Base-by-base conservation (phyloP, 2,888 invertebrate species). In the Pseudeuparius sepicola region DNA sequence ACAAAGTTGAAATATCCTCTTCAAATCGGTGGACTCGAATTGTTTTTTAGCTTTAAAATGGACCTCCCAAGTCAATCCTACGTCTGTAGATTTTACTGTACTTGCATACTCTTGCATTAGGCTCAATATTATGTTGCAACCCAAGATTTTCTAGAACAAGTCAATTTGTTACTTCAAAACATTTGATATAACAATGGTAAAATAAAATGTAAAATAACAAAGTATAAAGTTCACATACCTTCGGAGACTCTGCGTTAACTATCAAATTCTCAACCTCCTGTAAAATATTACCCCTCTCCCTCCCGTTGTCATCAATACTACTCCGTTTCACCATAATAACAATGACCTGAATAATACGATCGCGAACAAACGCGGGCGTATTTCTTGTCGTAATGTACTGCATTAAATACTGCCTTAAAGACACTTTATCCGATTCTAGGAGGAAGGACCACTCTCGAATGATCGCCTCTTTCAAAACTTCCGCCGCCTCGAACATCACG, bases 51-150 rank as follows among this genome's bases (percentile, higher is more conserved):
- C 78, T 53, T 76, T 73, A 51, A 82, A 78, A 61, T 93, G 90
- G 18, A 80, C 74, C 60, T 88, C 88, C 85, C 86, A 90, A 25
- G 88, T 78, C 30, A 92, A 66, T 4, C 89, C 88, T 7, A 88
- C 80, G 61, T 87, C 87, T 17, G 87, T 79, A 2, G 89, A 85
- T 54, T 86, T 80, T 1, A 81, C 77, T 3, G 87, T 84, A 16
- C 76, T 83, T 5, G 86, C 81, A 65, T 87, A 90, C 60, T 92
- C 92, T 66, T 86, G 85, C 68, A 92, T 77, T 28, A 93, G 66
- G 6, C 86, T 78, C 36, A 78, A 69, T 51, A 93, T 76, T 32
- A 92, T 72, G 38, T 82, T 80, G 54, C 89, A 89, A 3, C 88
- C 89, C 27, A 90, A 65, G 46, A 84, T 70, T 74, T 88, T 84